Conservation (phyloP, 2,113 vertebrate species). For the Diphyllodes magnificus region DNA sequence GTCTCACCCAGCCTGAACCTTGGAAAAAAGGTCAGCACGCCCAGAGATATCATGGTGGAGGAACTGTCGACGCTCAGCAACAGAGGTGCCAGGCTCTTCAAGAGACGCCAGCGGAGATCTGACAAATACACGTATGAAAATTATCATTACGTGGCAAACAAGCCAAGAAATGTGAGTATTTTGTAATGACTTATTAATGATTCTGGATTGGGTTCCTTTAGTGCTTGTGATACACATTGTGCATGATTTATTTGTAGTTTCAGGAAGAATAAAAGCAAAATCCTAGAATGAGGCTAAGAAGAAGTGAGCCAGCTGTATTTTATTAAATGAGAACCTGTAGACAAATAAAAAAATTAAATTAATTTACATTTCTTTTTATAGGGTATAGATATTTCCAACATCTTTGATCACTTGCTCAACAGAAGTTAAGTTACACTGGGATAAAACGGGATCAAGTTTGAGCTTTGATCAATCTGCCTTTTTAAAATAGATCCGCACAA, state of each 20-base stretch:
- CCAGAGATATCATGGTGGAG: slow-evolving; percentile 96
- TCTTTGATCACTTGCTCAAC: not conserved
- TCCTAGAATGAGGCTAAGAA: not conserved
- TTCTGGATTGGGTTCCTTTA: not conserved
- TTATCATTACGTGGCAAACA: slow-evolving; percentile 79
- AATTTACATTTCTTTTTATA: not conserved
- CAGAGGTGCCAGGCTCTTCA: slow-evolving; percentile 92
- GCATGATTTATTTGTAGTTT: not conserved
- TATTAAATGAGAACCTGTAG: not conserved
- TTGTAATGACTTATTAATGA: not conserved
- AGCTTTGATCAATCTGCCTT: not conserved
- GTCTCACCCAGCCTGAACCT: slow-evolving; percentile 79
- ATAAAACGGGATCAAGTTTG: not conserved
- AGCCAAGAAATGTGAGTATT: slow-evolving; percentile 79
- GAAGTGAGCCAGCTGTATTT: not conserved
- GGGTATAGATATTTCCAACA: not conserved
- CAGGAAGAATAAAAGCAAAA: not conserved
- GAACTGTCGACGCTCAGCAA: slow-evolving; percentile 89
- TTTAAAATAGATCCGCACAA: not conserved
- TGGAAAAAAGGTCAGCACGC: slow-evolving; percentile 88
- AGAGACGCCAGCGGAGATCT: slow-evolving; percentile 90
- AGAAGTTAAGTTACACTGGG: not conserved
- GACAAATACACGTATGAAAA: slow-evolving; percentile 96
- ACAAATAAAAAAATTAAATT: not conserved
- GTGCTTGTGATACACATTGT: not conserved